Percentiles rank a stretch among this genome's conserved stretches.
Conservation (phyloP, 2,113 vertebrate species). For the Euleptes europaea region DNA sequence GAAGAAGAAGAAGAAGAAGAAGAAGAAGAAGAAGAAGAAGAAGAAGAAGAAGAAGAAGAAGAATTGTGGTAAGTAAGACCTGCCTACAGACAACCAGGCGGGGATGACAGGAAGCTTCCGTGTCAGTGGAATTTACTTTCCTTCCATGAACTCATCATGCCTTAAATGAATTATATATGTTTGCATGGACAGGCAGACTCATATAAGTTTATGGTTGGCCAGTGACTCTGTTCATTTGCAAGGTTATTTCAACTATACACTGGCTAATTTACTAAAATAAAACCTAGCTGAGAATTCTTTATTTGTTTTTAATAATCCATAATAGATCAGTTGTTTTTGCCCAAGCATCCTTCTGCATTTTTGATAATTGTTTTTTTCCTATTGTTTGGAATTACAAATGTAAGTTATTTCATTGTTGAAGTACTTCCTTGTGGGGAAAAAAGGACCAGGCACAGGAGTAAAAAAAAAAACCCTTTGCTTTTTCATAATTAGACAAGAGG, state of each 20-base stretch:
- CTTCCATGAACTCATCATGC: neutral
- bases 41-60: no score
- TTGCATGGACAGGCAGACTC: neutral
- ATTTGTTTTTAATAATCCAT: accelerated
- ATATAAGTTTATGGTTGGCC: no score
- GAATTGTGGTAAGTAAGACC: no score
- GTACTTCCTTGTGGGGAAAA: neutral
- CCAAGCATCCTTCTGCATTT: neutral
- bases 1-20: no score
- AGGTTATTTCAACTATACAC: neutral
- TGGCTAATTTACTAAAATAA: neutral
- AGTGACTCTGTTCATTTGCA: neutral
- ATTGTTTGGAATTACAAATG: neutral
- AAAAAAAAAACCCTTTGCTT: neutral
- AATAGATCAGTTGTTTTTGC: neutral
- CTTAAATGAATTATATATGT: neutral
- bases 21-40: no score
- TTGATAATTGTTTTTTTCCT: neutral
- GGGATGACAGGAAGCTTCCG: no score
- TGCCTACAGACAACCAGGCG: neutral
- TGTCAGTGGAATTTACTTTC: neutral
- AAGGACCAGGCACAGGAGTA: neutral
- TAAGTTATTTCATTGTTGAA: neutral
- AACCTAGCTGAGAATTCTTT: neutral
- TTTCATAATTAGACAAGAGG: conserved; percentile 23